These are phyloP conservation scores for Heliocidaris erythrogramma DNA, from an alignment of 35 echinoderm and acorn worm genomes.

Conservation along the genomic window DNA sequence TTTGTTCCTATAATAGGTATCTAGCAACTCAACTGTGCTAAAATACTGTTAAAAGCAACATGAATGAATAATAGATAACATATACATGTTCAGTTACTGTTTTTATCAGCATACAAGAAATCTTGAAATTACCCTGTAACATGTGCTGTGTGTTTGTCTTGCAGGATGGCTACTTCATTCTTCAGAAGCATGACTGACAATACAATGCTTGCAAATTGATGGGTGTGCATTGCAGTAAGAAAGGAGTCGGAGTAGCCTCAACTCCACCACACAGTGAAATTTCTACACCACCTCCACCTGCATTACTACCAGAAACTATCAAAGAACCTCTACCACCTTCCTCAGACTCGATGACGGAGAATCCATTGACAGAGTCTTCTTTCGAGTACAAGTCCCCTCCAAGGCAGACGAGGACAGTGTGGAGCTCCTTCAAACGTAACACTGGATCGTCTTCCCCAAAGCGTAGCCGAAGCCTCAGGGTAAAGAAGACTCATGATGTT, in stretches of 20 bases:
- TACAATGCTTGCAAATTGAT: not conserved
- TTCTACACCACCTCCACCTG: not conserved
- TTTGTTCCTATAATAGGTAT: too few species aligned
- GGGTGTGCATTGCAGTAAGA: constrained; percentile 42
- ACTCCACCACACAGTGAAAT: constrained; percentile 13
- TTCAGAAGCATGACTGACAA: not conserved
- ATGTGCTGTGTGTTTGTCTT: not conserved
- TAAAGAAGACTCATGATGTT: constrained; percentile 48
- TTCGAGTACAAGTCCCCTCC: constrained; percentile 49
- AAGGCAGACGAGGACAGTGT: constrained; percentile 47
- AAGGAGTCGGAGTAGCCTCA: constrained; percentile 30
- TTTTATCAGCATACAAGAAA: too few species aligned
- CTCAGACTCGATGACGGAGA: constrained; percentile 45
- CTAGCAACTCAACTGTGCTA: too few species aligned
- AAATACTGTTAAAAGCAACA: too few species aligned
- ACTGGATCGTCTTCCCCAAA: constrained; percentile 42
- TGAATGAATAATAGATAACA: too few species aligned
- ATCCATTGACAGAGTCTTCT: constrained; percentile 38
- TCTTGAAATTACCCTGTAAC: too few species aligned
- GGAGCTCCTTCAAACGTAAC: constrained; percentile 44
- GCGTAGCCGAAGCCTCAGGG: constrained; percentile 43
- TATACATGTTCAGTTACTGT: too few species aligned
- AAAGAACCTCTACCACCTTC: not conserved
- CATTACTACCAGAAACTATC: not conserved
- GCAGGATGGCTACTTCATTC: constrained; percentile 31